Conservation (phyloP, 2,113 vertebrate species). For the Phyllopteryx taeniolatus region DNA sequence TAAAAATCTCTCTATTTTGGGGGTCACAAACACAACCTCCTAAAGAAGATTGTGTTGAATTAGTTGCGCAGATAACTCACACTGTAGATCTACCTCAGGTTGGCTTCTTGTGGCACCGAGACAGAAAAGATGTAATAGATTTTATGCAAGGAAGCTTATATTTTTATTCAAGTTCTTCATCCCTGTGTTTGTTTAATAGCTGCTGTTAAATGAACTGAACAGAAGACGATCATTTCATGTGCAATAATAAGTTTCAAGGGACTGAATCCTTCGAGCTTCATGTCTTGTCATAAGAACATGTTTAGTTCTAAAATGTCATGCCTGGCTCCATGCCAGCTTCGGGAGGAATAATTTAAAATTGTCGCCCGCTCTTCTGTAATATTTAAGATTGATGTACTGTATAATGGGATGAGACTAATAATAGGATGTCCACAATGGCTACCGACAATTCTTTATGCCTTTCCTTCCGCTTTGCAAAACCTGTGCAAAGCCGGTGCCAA, state of each 20-base stretch:
- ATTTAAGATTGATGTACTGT: slow-evolving; percentile 31
- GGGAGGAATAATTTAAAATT: slow-evolving; percentile 22
- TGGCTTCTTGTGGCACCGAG: background rate
- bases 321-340: slow-evolving; percentile 20
- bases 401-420: slow-evolving; percentile 42
- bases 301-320: slow-evolving; percentile 28
- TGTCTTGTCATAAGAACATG: slow-evolving; percentile 24
- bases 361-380: slow-evolving; percentile 13
- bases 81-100: background rate
- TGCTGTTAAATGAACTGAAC: slow-evolving; percentile 11
- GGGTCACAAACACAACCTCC: too few species aligned
- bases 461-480: slow-evolving; percentile 19
- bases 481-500: slow-evolving; percentile 28
- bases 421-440: slow-evolving; percentile 35
- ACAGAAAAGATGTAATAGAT: slow-evolving; percentile 3
- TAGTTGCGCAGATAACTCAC: slow-evolving; percentile 8
- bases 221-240: slow-evolving; percentile 7
- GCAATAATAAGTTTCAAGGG: slow-evolving; percentile 2
- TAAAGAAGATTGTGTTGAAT: background rate
- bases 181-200: slow-evolving; percentile 13
- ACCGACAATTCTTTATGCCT: slow-evolving; percentile 17
- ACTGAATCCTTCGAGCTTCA: slow-evolving; percentile 5
- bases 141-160: slow-evolving; percentile 5
- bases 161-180: background rate
- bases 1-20: too few species aligned